Conservation (phyloP, 1,140 invertebrate species). For the Dreissena rostriformis region DNA sequence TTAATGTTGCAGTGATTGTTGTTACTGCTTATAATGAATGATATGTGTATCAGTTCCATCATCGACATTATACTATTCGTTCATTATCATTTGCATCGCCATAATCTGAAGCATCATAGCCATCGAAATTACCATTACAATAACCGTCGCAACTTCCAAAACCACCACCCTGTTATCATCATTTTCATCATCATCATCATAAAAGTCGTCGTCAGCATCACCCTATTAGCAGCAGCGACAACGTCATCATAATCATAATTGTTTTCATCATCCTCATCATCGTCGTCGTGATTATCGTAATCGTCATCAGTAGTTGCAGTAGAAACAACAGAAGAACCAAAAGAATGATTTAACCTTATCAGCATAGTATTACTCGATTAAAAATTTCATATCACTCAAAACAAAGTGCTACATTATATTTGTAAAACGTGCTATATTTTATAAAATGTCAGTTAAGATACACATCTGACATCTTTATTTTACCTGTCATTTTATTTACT, state of each 20-base stretch:
- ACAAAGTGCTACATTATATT: too few species aligned
- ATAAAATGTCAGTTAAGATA: too few species aligned
- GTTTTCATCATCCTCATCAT: background rate
- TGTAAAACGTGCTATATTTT: too few species aligned
- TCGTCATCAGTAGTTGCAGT: background rate
- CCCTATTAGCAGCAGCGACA: background rate
- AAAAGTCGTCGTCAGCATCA: background rate
- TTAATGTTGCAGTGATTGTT: background rate
- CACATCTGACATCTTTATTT: too few species aligned
- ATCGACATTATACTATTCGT: background rate
- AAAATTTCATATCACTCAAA: too few species aligned
- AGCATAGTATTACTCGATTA: too few species aligned
- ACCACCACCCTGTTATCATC: background rate
- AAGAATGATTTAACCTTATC: too few species aligned
- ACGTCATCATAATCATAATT: background rate
- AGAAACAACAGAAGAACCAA: too few species aligned
- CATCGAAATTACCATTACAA: background rate
- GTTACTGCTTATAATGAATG: background rate
- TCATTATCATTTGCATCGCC: background rate
- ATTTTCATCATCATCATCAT: background rate
- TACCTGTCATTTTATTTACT: too few species aligned
- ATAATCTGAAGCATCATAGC: background rate
- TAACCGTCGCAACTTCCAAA: background rate
- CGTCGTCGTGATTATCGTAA: background rate
- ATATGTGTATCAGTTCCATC: slow-evolving; percentile 3